Evolutionary conservation across 2,888 invertebrate genomes (phyloP).

Genomic region (Torymus tubicola): DNA sequence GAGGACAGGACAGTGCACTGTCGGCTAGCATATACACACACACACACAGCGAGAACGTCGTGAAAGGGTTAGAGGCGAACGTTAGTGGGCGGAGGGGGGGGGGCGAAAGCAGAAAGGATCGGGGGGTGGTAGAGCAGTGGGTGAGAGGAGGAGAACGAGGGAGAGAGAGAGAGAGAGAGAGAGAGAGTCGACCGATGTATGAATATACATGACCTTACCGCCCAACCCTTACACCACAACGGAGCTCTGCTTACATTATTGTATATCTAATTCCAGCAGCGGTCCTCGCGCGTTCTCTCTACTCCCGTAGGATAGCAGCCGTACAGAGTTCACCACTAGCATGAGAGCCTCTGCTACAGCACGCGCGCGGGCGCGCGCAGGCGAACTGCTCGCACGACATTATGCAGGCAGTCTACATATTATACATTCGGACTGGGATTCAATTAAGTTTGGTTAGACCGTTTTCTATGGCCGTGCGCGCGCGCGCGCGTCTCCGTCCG

Average conservation of each 20-base stretch:
- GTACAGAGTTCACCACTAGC: slow-evolving; percentile 58
- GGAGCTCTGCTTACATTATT: slow-evolving; percentile 76
- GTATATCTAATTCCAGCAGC: slow-evolving; percentile 76
- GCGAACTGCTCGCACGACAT: slow-evolving; percentile 69
- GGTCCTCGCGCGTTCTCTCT: slow-evolving; percentile 30
- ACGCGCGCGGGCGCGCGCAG: background rate
- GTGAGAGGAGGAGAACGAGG: slow-evolving; percentile 41
- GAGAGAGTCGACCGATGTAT: slow-evolving; percentile 70
- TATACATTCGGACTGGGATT: slow-evolving; percentile 77
- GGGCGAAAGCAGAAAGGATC: slow-evolving; percentile 36
- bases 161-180: slow-evolving; percentile 17
- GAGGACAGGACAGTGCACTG: slow-evolving; percentile 55
- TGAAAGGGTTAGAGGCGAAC: slow-evolving; percentile 31
- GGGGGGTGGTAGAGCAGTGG: slow-evolving; percentile 40
- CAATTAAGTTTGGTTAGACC: slow-evolving; percentile 76
- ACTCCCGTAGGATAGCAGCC: background rate
- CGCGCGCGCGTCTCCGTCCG: slow-evolving; percentile 11
- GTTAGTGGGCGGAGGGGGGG: slow-evolving; percentile 59
- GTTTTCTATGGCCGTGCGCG: slow-evolving; percentile 58
- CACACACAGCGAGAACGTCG: background rate
- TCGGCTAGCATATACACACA: slow-evolving; percentile 70
- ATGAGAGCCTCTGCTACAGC: slow-evolving; percentile 58
- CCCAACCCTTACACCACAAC: slow-evolving; percentile 73
- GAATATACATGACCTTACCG: slow-evolving; percentile 76
- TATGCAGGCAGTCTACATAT: slow-evolving; percentile 77